Base-by-base conservation (phyloP, 2,888 invertebrate genomes). In the Phengaris alcon region DNA sequence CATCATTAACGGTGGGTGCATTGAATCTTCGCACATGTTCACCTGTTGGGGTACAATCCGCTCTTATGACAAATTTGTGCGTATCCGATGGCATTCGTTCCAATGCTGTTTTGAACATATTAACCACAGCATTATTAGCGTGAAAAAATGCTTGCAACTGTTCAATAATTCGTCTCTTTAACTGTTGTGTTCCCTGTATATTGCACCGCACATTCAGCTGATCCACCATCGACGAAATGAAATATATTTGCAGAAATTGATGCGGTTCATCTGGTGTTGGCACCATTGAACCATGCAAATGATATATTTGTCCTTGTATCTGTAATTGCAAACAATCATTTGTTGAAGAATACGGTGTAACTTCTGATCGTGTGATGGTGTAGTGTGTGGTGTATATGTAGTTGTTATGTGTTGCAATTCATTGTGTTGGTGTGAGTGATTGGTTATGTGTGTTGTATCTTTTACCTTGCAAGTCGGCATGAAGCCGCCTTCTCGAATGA, bases 201-300 rank as follows among this genome's bases (percentile, higher is more conserved):
- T 79, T 79, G 78, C 78, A 79, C 77, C 77, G 78, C 79, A 78
- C 77, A 79, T 79, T 78, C 77, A 79, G 78, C 77, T 79, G 78
- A 77, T 78, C 78, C 79, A 79, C 79, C 78, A 80, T 80, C 78
- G 79, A 80, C 78, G 78, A 79, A 80, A 80, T 81, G 78, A 82
- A 80, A 81, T 82, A 82, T 78, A 81, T 80, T 80, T 80, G 81
- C 78, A 82, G 77, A 81, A 80, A 80, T 81, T 82, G 77, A 79
- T 80, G 79, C 75, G 77, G 77, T 79, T 78, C 79, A 22, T 22
- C 22, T 22, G 22, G 22, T 22, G 22, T 22, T 22, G 22, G 22
- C 22, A 22, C 22, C 22, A 22, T 22, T 22, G 22, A 22, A 22
- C 22, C 22, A 22, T 22, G 22, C 22, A 22, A 22, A 79, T 82